phyloP scores from a whole-genome alignment of 1,140 invertebrate species.

The Pemphigus obesinymphae region DNA sequence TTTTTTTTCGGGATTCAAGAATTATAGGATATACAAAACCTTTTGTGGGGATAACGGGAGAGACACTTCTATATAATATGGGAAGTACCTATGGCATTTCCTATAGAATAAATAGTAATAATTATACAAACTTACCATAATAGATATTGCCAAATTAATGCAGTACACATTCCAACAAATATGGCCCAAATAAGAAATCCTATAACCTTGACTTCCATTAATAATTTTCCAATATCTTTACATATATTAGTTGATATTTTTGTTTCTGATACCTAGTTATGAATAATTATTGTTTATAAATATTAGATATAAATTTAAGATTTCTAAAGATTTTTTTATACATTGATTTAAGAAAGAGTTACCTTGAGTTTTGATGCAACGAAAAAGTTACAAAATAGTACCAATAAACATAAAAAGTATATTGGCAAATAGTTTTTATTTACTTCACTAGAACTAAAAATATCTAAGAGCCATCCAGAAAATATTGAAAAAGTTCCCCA shows the following conservation, averaged over 20 bases:
- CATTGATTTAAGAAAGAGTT: conserved; percentile 25
- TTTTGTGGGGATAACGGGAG: no score
- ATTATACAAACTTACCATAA: conserved; percentile 57
- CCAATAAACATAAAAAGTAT: conserved; percentile 68
- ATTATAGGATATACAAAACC: no score
- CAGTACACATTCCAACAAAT: conserved; percentile 75
- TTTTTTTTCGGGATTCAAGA: no score
- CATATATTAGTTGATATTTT: conserved; percentile 61
- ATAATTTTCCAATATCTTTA: conserved; percentile 59
- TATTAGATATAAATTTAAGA: background rate
- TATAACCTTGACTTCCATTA: conserved; percentile 60
- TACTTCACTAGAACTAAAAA: conserved; percentile 58
- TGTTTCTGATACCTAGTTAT: conserved; percentile 58
- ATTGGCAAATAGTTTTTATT: conserved; percentile 71
- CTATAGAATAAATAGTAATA: background rate
- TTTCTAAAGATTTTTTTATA: background rate
- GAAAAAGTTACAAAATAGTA: conserved; percentile 64
- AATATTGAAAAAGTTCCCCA: conserved; percentile 72
- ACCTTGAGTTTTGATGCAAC: conserved; percentile 58
- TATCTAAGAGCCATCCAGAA: conserved; percentile 70
- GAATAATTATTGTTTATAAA: conserved; percentile 14
- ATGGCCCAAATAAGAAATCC: conserved; percentile 74
- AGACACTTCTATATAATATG: no score
- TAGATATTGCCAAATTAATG: conserved; percentile 81
- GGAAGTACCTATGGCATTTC: no score